Conservation (phyloP, 2,113 vertebrate genomes). For the Todiramphus saurophagus region DNA sequence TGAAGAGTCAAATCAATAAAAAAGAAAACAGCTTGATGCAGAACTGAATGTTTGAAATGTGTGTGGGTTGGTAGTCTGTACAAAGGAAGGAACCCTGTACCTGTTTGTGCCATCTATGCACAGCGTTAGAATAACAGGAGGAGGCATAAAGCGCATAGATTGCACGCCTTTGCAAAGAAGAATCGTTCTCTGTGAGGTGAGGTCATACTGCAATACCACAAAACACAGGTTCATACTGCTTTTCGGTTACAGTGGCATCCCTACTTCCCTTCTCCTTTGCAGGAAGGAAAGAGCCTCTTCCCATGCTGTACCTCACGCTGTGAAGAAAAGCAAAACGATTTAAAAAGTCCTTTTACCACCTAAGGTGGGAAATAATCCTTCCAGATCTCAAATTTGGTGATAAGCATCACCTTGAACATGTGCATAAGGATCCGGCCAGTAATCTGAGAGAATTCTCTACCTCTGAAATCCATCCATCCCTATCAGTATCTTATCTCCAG, state of each 20-base stretch:
- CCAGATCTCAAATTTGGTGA: background rate
- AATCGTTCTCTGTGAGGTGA: background rate
- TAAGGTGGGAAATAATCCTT: background rate
- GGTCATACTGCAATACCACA: background rate
- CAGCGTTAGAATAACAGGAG: fast-evolving
- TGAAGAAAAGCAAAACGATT: background rate
- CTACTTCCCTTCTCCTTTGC: background rate
- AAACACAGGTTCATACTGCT: fast-evolving
- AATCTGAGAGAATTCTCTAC: background rate
- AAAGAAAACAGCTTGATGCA: background rate
- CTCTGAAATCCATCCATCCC: background rate
- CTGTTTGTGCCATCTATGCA: background rate
- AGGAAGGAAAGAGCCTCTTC: background rate
- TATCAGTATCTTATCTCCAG: background rate
- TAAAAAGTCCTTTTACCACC: background rate
- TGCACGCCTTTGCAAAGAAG: fast-evolving
- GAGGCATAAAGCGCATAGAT: fast-evolving
- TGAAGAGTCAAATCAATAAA: background rate
- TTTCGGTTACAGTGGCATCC: background rate
- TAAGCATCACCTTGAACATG: background rate
- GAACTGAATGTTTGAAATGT: background rate
- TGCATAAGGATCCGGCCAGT: fast-evolving
- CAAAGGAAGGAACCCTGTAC: background rate
- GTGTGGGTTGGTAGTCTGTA: background rate
- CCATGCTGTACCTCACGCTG: background rate